These are phyloP conservation scores for Gadus macrocephalus DNA, from an alignment of 2,113 vertebrate species.

Conservation along the genomic window DNA sequence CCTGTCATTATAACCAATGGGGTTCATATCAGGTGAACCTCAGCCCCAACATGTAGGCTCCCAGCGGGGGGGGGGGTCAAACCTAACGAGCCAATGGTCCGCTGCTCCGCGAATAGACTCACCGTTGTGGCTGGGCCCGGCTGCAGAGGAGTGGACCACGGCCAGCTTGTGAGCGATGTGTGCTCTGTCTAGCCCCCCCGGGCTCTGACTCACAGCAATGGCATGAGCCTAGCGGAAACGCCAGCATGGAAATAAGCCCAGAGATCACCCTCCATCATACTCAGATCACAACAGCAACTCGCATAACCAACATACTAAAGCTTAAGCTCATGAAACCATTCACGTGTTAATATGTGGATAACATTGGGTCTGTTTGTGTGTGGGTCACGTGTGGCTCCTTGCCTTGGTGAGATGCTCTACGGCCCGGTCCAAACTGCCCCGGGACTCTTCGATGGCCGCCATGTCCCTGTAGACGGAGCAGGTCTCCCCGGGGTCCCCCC, in stretches of 20 bases:
- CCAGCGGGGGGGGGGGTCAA: slow-evolving; percentile 25
- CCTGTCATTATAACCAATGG: slow-evolving; percentile 4
- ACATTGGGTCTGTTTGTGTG: neutral
- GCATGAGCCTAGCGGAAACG: slow-evolving; percentile 67
- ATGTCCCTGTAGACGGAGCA: slow-evolving; percentile 66
- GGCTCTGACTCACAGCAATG: slow-evolving; percentile 64
- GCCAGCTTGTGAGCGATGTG: slow-evolving; percentile 67
- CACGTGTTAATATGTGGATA: no score
- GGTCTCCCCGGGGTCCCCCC: slow-evolving; percentile 35
- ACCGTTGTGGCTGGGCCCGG: slow-evolving; percentile 63
- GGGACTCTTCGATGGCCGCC: slow-evolving; percentile 64
- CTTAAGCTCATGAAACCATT: no score
- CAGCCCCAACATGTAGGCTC: slow-evolving; percentile 29
- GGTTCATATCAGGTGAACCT: slow-evolving; percentile 19
- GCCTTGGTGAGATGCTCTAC: slow-evolving; percentile 66
- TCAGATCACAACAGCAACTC: no score
- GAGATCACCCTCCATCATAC: slow-evolving; percentile 31
- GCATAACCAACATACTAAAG: neutral
- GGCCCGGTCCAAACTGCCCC: slow-evolving; percentile 49
- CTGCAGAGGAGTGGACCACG: slow-evolving; percentile 51
- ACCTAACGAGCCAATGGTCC: slow-evolving; percentile 24
- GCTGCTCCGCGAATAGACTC: slow-evolving; percentile 46
- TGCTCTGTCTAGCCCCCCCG: slow-evolving; percentile 59
- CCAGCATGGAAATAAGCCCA: slow-evolving; percentile 31
- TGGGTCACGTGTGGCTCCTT: slow-evolving; percentile 13